These are phyloP conservation scores for Verasper variegatus DNA, from an alignment of 2,113 vertebrate genomes.

Conservation along the genomic window DNA sequence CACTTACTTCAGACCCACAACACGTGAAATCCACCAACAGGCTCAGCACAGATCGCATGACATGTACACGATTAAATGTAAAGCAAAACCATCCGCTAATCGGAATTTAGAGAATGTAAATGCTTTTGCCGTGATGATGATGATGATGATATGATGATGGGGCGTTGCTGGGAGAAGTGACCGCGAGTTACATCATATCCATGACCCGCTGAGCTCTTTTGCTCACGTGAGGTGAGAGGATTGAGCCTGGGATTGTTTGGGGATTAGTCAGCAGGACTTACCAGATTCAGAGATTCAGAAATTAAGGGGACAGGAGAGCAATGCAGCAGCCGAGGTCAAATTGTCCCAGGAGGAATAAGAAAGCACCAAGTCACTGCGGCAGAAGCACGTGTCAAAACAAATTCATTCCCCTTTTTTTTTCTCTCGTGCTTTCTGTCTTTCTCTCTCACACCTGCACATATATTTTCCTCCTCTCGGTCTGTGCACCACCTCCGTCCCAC, in stretches of 20 bases:
- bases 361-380: constrained; percentile 34
- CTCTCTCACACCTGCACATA: background rate
- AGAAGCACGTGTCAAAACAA: constrained; percentile 40
- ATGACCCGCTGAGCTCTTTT: constrained; percentile 54
- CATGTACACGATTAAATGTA: constrained; percentile 23
- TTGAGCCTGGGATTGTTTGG: constrained; percentile 74
- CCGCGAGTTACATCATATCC: constrained; percentile 63
- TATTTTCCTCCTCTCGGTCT: background rate
- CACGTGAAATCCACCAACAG: background rate
- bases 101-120: constrained; percentile 31
- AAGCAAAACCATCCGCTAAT: constrained; percentile 50
- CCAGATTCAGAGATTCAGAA: constrained; percentile 60
- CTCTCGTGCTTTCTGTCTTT: background rate
- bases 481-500: background rate
- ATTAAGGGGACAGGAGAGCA: constrained; percentile 46
- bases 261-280: constrained; percentile 78
- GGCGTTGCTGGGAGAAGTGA: constrained; percentile 3
- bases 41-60: constrained; percentile 14
- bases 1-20: background rate
- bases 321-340: constrained; percentile 24
- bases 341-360: constrained; percentile 60
- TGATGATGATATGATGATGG: background rate
- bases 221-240: constrained; percentile 73
- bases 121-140: background rate
- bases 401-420: background rate